These are phyloP conservation scores for Sphaeridia pumilis DNA, from an alignment of 2,888 invertebrate species.

Conservation along the genomic window DNA sequence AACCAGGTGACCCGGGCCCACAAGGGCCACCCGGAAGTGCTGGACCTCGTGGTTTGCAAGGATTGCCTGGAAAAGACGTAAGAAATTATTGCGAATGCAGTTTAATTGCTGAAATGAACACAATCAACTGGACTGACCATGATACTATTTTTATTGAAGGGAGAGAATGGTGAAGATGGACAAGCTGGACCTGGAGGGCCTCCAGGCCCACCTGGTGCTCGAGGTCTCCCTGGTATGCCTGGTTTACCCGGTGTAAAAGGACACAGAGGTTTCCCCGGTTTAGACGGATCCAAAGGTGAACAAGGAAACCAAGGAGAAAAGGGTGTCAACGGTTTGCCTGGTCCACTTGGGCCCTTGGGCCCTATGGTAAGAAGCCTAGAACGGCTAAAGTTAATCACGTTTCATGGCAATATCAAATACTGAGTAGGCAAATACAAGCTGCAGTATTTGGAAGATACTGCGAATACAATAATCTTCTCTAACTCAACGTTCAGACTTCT, in stretches of 20 bases:
- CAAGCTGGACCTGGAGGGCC: conserved; percentile 62
- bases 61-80: conserved; percentile 65
- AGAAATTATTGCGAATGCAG: conserved; percentile 19
- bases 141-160: conserved; percentile 43
- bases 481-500: no score
- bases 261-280: conserved; percentile 65
- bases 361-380: conserved; percentile 55
- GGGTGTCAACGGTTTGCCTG: conserved; percentile 54
- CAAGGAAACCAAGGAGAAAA: conserved; percentile 64
- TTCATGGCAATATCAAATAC: no score
- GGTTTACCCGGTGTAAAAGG: conserved; percentile 73
- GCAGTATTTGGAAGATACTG: no score
- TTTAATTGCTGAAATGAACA: not conserved
- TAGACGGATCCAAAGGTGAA: conserved; percentile 71
- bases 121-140: not conserved
- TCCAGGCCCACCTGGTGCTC: conserved; percentile 57
- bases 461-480: no score
- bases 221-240: conserved; percentile 62
- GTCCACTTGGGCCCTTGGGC: conserved; percentile 51
- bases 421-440: no score
- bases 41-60: conserved; percentile 55
- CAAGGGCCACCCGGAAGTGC: conserved; percentile 45
- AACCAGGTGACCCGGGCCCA: conserved; percentile 51
- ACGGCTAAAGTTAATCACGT: no score
- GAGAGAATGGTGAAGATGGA: conserved; percentile 65